Evolutionary conservation across 2,888 invertebrate species (phyloP).

Genomic region (Linnaemya tessellans): DNA sequence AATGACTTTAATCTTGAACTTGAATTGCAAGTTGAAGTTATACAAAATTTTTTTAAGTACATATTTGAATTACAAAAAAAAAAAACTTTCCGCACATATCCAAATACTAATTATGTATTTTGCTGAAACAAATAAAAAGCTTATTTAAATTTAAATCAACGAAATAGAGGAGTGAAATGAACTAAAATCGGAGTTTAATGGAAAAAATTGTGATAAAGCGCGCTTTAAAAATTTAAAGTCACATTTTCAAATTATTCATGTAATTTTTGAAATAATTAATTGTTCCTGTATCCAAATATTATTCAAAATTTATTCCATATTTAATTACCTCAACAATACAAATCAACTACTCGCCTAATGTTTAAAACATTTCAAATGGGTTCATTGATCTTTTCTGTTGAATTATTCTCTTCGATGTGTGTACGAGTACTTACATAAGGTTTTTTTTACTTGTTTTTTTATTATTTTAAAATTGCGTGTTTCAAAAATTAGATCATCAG

Average conservation of each 20-base stretch:
- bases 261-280: background rate
- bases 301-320: background rate
- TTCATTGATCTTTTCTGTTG: slow-evolving; percentile 59
- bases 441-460: slow-evolving; percentile 4
- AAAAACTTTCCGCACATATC: background rate
- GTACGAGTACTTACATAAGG: background rate
- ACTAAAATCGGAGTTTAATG: too few relatives aligned
- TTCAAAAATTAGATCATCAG: slow-evolving; percentile 62
- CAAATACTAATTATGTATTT: background rate
- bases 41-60: background rate
- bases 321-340: slow-evolving; percentile 4
- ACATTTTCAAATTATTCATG: background rate
- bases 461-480: slow-evolving; percentile 66
- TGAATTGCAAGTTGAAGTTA: slow-evolving; percentile 37
- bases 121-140: background rate
- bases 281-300: too few relatives aligned
- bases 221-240: background rate
- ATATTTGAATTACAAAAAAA: slow-evolving; percentile 36
- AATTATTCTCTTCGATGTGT: slow-evolving; percentile 38
- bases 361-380: slow-evolving; percentile 11
- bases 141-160: background rate
- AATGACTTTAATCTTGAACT: slow-evolving; percentile 64
- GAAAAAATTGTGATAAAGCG: background rate
- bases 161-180: background rate
- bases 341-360: background rate